Percentiles rank a stretch among this genome's conserved stretches.
phyloP scores from a whole-genome alignment of 2,888 invertebrate genomes.

The Ceraclea dissimilis region DNA sequence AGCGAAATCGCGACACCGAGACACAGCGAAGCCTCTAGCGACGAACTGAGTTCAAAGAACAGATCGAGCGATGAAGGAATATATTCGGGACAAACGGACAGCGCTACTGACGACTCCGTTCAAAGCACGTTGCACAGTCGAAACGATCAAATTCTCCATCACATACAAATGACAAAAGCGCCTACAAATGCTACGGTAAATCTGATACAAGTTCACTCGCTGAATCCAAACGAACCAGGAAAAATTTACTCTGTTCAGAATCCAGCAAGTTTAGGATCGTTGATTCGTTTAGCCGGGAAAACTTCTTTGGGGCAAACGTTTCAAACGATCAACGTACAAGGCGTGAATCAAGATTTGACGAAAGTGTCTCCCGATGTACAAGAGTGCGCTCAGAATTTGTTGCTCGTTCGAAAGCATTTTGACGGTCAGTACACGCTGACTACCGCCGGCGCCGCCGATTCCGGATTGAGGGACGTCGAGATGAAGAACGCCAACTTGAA shows the following conservation, averaged over 20 bases:
- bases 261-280: conserved; percentile 19
- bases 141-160: conserved; percentile 19
- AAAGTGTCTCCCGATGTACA: conserved; percentile 17
- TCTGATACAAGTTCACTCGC: conserved; percentile 24
- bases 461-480: neutral
- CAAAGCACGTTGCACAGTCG: conserved; percentile 8
- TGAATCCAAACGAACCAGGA: conserved; percentile 19
- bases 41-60: conserved; percentile 15
- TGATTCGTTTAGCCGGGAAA: conserved; percentile 23
- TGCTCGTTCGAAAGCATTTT: conserved; percentile 23
- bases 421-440: conserved; percentile 18
- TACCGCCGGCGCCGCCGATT: neutral
- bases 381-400: conserved; percentile 20
- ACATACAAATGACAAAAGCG: conserved; percentile 21
- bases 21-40: conserved; percentile 12
- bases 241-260: conserved; percentile 25
- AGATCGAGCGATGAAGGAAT: conserved; percentile 18
- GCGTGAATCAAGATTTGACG: conserved; percentile 11
- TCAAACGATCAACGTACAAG: conserved; percentile 18
- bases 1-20: conserved; percentile 18
- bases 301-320: conserved; percentile 15
- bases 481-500: conserved; percentile 4
- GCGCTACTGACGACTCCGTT: conserved; percentile 13
- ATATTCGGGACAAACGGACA: conserved; percentile 13
- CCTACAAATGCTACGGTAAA: conserved; percentile 21